phyloP scores from a whole-genome alignment of 2,888 invertebrate genomes.

The Dasysyrphus tricinctus region DNA sequence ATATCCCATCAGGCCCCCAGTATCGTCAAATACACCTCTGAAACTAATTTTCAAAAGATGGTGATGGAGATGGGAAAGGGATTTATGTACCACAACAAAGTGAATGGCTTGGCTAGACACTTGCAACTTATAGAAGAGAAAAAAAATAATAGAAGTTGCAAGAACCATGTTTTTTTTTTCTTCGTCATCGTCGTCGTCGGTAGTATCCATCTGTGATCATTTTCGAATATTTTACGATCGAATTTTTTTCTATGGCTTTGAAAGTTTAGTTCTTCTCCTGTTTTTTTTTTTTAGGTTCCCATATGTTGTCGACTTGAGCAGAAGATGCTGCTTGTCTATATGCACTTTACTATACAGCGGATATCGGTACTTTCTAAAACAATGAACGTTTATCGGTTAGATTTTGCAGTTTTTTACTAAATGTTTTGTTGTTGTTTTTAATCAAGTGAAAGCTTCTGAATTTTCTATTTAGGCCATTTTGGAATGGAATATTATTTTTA shows the following conservation, averaged over 20 bases:
- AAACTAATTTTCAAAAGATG: conserved; percentile 25
- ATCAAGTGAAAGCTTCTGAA: conserved; percentile 73
- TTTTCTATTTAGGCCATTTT: conserved; percentile 69
- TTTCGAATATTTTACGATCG: conserved; percentile 70
- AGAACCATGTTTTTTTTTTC: conserved; percentile 50
- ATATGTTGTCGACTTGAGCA: conserved; percentile 50
- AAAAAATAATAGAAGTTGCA: conserved; percentile 28
- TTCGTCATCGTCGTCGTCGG: conserved; percentile 4
- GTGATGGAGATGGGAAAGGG: conserved; percentile 71
- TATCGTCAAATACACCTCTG: conserved; percentile 5
- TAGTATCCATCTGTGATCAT: conserved; percentile 49
- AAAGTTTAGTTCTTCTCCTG: conserved; percentile 18
- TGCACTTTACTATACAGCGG: conserved; percentile 35
- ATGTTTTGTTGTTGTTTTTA: conserved; percentile 29
- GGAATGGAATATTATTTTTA: conserved; percentile 48
- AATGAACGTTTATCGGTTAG: conserved; percentile 37
- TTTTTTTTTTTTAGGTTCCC: conserved; percentile 47
- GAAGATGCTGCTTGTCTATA: conserved; percentile 35
- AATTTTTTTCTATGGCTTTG: conserved; percentile 43
- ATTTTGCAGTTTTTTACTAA: conserved; percentile 15
- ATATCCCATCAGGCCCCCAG: not conserved
- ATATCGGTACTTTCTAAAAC: conserved; percentile 72
- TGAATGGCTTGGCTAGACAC: conserved; percentile 58
- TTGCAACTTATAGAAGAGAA: conserved; percentile 25
- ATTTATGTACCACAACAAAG: conserved; percentile 63